phyloP scores from a whole-genome alignment of 2,888 invertebrate genomes.

The Phanerotoma sp. region DNA sequence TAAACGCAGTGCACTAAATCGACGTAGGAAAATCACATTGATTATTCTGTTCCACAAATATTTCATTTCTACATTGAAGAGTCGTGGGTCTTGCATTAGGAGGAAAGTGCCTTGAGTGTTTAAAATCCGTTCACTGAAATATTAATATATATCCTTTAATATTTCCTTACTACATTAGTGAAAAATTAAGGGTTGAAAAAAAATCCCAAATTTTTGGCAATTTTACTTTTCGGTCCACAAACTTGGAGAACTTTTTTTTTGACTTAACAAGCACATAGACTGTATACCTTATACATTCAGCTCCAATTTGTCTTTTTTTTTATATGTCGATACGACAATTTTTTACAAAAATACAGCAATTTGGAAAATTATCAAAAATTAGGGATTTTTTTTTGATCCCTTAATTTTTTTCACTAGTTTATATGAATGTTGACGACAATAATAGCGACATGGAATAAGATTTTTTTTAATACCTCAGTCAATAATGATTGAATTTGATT shows the following conservation, averaged over 20 bases:
- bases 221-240: no score
- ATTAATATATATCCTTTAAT: conserved; percentile 5
- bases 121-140: conserved; percentile 66
- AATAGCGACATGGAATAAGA: no score
- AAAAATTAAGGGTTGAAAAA: neutral
- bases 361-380: neutral
- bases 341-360: neutral
- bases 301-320: neutral
- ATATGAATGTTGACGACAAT: no score
- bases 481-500: no score
- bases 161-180: neutral
- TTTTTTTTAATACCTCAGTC: no score
- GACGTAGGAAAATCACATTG: conserved; percentile 71
- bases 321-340: neutral
- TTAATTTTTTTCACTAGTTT: neutral
- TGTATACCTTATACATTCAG: no score
- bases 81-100: conserved; percentile 68
- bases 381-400: neutral
- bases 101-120: conserved; percentile 73
- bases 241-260: neutral
- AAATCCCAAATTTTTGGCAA: no score
- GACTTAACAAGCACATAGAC: neutral
- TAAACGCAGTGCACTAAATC: conserved; percentile 53
- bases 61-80: conserved; percentile 67
- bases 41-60: conserved; percentile 78